phyloP scores from a whole-genome alignment of 2,888 invertebrate genomes.

The Sesamia inferens region DNA sequence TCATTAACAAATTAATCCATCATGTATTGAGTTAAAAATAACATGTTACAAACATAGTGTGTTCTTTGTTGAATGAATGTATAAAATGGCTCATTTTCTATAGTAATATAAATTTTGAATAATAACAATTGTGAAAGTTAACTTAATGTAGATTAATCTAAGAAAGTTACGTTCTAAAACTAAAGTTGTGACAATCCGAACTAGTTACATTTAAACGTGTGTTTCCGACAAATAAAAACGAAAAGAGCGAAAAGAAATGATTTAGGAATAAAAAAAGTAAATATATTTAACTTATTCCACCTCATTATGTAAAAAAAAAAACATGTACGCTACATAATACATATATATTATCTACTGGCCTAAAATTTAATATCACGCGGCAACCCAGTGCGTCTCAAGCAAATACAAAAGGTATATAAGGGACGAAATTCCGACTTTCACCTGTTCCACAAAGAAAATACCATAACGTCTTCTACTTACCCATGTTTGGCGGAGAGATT shows the following conservation, averaged over 20 bases:
- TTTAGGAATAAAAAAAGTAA: not conserved
- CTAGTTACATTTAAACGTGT: no score
- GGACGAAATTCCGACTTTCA: conserved; percentile 67
- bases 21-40: not conserved
- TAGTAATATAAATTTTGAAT: no score
- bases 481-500: conserved; percentile 83
- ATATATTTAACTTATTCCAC: not conserved
- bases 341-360: not conserved
- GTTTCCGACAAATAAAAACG: not conserved
- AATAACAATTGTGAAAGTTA: no score
- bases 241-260: not conserved
- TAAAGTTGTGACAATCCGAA: no score
- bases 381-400: conserved; percentile 32
- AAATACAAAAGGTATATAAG: conserved; percentile 51
- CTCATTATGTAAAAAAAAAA: not conserved
- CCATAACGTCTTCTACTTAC: conserved; percentile 79
- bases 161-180: no score
- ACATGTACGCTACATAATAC: not conserved
- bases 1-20: no score
- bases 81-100: no score
- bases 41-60: no score
- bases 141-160: no score
- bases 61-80: no score
- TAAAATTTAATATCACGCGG: conserved; percentile 43
- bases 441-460: conserved; percentile 85